Percentiles rank a stretch among this genome's conserved stretches.
phyloP scores from a whole-genome alignment of 2,113 vertebrate genomes.

The Phalacrocorax pelagicus region DNA sequence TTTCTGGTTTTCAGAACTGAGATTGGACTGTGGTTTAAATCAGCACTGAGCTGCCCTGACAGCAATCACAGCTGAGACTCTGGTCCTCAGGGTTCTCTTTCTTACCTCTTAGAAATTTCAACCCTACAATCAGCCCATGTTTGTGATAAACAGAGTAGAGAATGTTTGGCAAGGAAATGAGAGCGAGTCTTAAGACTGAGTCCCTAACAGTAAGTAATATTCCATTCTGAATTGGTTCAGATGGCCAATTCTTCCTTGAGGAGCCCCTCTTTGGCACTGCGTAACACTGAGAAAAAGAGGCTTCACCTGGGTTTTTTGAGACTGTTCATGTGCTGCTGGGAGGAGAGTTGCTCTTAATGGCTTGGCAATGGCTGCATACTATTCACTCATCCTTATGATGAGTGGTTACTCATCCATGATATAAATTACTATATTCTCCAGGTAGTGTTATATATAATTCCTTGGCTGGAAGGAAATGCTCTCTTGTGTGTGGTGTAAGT shows the following conservation, averaged over 20 bases:
- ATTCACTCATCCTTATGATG: not conserved
- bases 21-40: not conserved
- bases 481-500: not conserved
- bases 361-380: not conserved
- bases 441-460: not conserved
- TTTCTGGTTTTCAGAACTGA: not conserved
- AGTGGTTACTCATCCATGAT: not conserved
- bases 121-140: not conserved
- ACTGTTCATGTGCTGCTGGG: not conserved
- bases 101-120: not conserved
- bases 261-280: not conserved
- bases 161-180: not conserved
- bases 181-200: not conserved
- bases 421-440: not conserved
- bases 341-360: not conserved
- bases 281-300: not conserved
- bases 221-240: not conserved
- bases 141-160: not conserved
- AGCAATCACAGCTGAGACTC: not conserved
- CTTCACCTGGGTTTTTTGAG: not conserved
- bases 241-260: not conserved
- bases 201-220: not conserved
- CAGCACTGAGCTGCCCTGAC: not conserved
- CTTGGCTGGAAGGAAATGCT: not conserved
- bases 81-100: not conserved